Percentiles rank a stretch among this genome's conserved stretches.
Evolutionary conservation across 2,797 vertebrate species (phyloP).

Genomic region (Malurus leucopterus): DNA sequence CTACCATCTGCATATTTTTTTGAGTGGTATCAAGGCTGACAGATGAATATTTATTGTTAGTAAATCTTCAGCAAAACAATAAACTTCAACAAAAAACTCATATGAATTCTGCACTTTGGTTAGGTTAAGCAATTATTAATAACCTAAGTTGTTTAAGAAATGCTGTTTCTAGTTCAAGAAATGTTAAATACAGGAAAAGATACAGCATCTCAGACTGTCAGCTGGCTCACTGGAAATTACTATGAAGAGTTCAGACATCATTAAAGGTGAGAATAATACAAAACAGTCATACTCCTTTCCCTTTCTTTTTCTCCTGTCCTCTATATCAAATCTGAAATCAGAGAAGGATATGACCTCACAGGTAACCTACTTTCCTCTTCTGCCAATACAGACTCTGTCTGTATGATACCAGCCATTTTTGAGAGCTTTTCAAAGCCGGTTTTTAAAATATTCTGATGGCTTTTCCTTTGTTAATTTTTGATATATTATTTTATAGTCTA

Average conservation of each 20-base stretch:
- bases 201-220: neutral
- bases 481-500: conserved; percentile 46
- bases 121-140: conserved; percentile 43
- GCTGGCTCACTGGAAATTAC: conserved; percentile 10
- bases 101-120: neutral
- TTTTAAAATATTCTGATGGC: conserved; percentile 18
- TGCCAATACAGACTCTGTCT: neutral
- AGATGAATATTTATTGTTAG: neutral
- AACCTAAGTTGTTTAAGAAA: conserved; percentile 23
- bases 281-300: neutral
- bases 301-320: neutral
- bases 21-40: neutral
- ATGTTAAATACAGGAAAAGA: conserved; percentile 14
- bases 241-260: neutral
- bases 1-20: neutral
- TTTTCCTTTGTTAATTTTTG: conserved; percentile 43
- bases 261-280: conserved; percentile 40
- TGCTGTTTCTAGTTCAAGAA: conserved; percentile 42
- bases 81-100: neutral
- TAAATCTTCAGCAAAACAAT: conserved; percentile 1
- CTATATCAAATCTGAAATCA: neutral
- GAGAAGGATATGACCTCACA: conserved; percentile 9
- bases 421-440: conserved; percentile 13
- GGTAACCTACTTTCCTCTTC: conserved; percentile 17
- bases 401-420: neutral